These are phyloP conservation scores for Corythaixoides concolor DNA, from an alignment of 2,113 vertebrate genomes.

Conservation along the genomic window DNA sequence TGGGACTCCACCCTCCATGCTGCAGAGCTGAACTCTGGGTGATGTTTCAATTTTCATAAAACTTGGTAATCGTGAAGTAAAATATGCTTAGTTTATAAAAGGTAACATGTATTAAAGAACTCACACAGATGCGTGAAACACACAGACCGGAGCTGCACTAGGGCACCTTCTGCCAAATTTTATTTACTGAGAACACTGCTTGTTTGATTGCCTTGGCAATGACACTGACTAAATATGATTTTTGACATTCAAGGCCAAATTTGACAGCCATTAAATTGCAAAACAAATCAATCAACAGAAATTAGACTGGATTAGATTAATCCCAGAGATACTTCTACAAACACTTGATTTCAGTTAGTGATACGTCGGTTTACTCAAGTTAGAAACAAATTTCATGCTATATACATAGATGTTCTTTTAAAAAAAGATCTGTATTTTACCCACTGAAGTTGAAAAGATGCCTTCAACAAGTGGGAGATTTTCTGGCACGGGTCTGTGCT, in stretches of 20 bases:
- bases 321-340: background rate
- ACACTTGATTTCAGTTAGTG: slow-evolving; percentile 28
- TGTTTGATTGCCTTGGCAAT: background rate
- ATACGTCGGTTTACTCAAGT: background rate
- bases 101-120: background rate
- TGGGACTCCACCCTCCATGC: background rate
- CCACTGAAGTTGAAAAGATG: background rate
- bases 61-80: background rate
- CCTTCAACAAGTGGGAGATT: slow-evolving; percentile 23
- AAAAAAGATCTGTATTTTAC: background rate
- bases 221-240: background rate
- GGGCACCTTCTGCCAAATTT: background rate
- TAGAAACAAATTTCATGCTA: slow-evolving; percentile 9
- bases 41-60: background rate
- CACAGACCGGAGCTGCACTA: background rate
- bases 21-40: background rate
- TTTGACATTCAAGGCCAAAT: background rate
- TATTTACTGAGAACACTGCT: background rate
- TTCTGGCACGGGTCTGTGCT: background rate
- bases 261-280: slow-evolving; percentile 36
- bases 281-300: slow-evolving; percentile 46
- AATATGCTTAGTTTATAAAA: background rate
- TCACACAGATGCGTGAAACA: background rate
- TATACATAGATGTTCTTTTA: slow-evolving; percentile 21
- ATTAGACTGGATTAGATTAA: background rate